Evolutionary conservation across 2,888 invertebrate genomes (phyloP), one percentile per base, ranked within the genome.

Genomic region (Xylocampa areola): DNA sequence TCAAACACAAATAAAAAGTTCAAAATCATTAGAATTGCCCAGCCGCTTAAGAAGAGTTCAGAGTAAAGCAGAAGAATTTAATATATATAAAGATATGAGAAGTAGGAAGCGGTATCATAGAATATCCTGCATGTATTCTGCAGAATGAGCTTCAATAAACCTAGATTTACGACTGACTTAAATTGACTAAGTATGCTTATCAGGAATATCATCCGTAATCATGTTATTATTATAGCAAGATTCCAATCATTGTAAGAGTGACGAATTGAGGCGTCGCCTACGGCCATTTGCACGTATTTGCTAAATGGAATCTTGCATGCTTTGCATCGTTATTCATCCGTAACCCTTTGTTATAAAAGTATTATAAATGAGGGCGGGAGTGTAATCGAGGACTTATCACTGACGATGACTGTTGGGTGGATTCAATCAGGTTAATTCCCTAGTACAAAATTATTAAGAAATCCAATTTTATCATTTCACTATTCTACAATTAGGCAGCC

Each of bases 181-280:
- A 47, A 41, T 33, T 40, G 21, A 35, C 27, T 27, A 11, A 58
- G 13, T 41, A 37, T 7, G 17, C 13, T 37, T 37, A 43, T 19
- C 27, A 30, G 13, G 7, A 43, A 14, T 36, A 45, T 35, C 10
- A 13, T 13, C 17, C n/a, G 51, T 61, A 37, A 43, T 52, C 36
- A 37, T 41, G 23, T 21, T 19, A 35, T 44, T 49, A 35, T 44
- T 49, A 30, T 16, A 17, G 32, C 37, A 16, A 7, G 35, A 52
- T 43, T 25, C 13, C 36, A 44, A 62, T 39, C 40, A 29, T n/a
- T n/a, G 13, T 35, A 11, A 13, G 4, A 36, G 27, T 29, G 35
- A 43, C 41, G 39, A 27, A 23, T 29, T 68, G 40, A 67, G 25
- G 11, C 32, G 33, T 23, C 68, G 63, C 53, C 45, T 68, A 47